Evolutionary conservation across 2,888 invertebrate genomes (phyloP).

Genomic region (Habroteleia sp.): DNA sequence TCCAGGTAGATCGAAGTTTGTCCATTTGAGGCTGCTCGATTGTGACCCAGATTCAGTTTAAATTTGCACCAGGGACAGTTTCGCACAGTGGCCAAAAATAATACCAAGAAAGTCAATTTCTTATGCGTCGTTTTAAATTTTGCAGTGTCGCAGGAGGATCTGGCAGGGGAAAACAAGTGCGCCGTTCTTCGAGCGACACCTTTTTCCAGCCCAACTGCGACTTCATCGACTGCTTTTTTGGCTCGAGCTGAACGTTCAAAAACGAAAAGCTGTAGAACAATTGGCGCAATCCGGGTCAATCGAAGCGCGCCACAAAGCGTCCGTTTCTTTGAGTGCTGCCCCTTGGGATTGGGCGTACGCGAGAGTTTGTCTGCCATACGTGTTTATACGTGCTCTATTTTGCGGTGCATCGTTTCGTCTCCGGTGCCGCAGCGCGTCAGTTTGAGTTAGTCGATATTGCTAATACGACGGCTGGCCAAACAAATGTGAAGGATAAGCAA

Average conservation of each 20-base stretch:
- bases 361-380: background rate
- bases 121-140: no score
- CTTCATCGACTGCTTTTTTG: background rate
- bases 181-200: no score
- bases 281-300: slow-evolving; percentile 32
- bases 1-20: no score
- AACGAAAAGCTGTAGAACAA: slow-evolving; percentile 24
- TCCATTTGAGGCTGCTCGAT: no score
- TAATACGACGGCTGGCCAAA: slow-evolving; percentile 58
- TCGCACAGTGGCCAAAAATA: no score
- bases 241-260: slow-evolving; percentile 1
- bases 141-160: no score
- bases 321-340: slow-evolving; percentile 18
- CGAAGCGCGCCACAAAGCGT: slow-evolving; percentile 20
- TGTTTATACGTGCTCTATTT: slow-evolving; percentile 25
- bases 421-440: slow-evolving; percentile 44
- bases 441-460: slow-evolving; percentile 55
- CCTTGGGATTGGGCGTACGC: background rate
- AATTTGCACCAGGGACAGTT: no score
- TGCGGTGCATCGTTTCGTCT: slow-evolving; percentile 27
- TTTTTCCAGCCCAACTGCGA: no score
- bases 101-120: no score
- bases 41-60: no score
- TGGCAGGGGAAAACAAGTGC: no score
- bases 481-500: slow-evolving; percentile 58